Evolutionary conservation across 2,113 vertebrate species (phyloP).

Genomic region (Hemiscyllium ocellatum): DNA sequence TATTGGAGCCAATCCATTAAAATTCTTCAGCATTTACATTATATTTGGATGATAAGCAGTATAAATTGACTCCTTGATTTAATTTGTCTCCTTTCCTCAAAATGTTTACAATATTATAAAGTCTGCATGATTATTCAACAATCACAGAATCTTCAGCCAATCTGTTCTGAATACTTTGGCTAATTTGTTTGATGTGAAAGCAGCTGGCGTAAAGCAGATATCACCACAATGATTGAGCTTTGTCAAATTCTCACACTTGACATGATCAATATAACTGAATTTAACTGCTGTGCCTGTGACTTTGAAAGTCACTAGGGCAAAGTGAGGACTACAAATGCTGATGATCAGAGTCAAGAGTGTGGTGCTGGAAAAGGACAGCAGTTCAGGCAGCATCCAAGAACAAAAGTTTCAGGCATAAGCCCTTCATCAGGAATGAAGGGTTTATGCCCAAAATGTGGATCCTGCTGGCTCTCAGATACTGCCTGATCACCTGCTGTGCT

Average conservation of each 20-base stretch:
- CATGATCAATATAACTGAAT: background rate
- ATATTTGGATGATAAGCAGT: background rate
- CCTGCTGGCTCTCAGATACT: too few relatives aligned
- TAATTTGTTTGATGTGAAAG: background rate
- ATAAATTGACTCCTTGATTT: background rate
- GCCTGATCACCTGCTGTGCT: too few relatives aligned
- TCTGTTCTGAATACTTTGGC: background rate
- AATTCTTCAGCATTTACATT: background rate
- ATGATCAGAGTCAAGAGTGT: too few relatives aligned
- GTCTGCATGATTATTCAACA: background rate
- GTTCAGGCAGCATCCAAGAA: too few relatives aligned
- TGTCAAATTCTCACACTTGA: slow-evolving; percentile 3
- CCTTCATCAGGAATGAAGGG: too few relatives aligned
- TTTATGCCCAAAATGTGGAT: too few relatives aligned
- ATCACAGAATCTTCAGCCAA: background rate
- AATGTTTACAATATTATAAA: background rate
- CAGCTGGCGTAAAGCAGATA: background rate
- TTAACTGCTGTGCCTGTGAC: background rate
- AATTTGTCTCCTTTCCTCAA: background rate
- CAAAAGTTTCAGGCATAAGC: too few relatives aligned
- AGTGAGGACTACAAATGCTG: too few relatives aligned
- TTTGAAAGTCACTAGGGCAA: background rate
- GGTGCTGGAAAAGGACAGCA: too few relatives aligned
- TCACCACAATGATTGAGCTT: background rate
- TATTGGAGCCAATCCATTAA: background rate